Percentiles rank a stretch among this genome's conserved stretches.
These are phyloP conservation scores for Choristoneura fumiferana DNA, from an alignment of 1,140 invertebrate species.

Conservation along the genomic window DNA sequence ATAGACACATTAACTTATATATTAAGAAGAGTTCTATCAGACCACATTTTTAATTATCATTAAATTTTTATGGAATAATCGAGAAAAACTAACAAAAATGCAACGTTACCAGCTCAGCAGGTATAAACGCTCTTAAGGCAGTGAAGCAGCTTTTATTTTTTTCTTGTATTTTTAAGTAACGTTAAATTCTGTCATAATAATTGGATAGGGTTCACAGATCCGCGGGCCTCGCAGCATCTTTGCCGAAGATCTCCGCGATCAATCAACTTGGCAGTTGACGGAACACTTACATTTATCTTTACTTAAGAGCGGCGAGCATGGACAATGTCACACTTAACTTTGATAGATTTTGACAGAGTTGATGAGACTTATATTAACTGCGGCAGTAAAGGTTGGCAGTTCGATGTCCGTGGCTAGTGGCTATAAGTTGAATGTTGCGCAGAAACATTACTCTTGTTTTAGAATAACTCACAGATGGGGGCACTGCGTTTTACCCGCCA, in stretches of 20 bases:
- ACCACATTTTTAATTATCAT: too few species aligned
- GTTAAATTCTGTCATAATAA: slow-evolving; percentile 30
- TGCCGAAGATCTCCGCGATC: slow-evolving; percentile 45
- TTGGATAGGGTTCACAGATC: slow-evolving; percentile 29
- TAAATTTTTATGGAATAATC: too few species aligned
- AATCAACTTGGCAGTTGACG: slow-evolving; percentile 56
- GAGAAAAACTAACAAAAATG: too few species aligned
- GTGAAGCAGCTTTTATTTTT: too few species aligned
- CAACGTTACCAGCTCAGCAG: too few species aligned
- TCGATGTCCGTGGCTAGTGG: background rate
- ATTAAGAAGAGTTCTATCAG: too few species aligned
- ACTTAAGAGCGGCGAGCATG: slow-evolving; percentile 25
- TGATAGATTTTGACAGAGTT: slow-evolving; percentile 19
- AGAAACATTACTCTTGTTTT: too few species aligned
- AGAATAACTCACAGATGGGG: too few species aligned
- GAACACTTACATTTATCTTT: slow-evolving; percentile 62
- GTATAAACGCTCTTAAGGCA: too few species aligned
- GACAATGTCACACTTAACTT: slow-evolving; percentile 17
- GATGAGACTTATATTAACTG: slow-evolving; percentile 12
- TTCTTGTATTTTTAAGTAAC: too few species aligned
- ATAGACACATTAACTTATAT: too few species aligned
- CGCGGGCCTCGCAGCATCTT: slow-evolving; percentile 23
- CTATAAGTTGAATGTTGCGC: too few species aligned
- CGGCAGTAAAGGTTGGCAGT: background rate
- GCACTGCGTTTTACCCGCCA: background rate